These are phyloP conservation scores for Coregonus ussuriensis DNA, from an alignment of 2,797 vertebrate genomes.

Conservation along the genomic window DNA sequence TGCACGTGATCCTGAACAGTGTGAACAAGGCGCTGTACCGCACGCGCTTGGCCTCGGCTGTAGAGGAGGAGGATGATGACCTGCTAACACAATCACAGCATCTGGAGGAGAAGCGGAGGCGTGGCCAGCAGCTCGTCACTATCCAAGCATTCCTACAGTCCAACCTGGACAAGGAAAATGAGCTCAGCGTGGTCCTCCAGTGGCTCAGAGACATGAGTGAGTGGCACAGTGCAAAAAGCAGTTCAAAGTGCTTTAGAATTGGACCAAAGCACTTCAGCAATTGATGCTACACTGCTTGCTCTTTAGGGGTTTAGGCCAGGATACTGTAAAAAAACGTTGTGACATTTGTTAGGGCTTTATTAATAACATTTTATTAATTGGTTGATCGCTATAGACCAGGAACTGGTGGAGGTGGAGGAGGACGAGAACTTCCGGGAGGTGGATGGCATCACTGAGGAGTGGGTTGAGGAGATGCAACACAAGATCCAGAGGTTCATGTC, in stretches of 20 bases:
- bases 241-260: not conserved
- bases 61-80: not conserved
- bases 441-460: constrained; percentile 8
- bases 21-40: not conserved
- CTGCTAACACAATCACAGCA: not conserved
- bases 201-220: not conserved
- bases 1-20: not conserved
- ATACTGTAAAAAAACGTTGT: not conserved
- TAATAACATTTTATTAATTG: not conserved
- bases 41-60: not conserved
- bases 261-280: not conserved
- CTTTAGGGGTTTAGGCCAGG: too few species aligned
- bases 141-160: not conserved
- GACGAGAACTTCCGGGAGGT: constrained; percentile 4
- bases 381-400: not conserved
- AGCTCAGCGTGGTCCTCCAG: not conserved
- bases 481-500: constrained; percentile 12
- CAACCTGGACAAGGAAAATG: not conserved
- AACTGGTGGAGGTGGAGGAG: not conserved
- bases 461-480: constrained; percentile 18
- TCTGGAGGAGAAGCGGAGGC: not conserved
- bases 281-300: not conserved
- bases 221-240: not conserved
- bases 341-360: too few species aligned
- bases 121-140: not conserved